A percentile compares a stretch with the other conserved stretches of the same genome.
These are phyloP conservation scores for Eledona agricola DNA, from an alignment of 2,888 invertebrate genomes.

Conservation along the genomic window DNA sequence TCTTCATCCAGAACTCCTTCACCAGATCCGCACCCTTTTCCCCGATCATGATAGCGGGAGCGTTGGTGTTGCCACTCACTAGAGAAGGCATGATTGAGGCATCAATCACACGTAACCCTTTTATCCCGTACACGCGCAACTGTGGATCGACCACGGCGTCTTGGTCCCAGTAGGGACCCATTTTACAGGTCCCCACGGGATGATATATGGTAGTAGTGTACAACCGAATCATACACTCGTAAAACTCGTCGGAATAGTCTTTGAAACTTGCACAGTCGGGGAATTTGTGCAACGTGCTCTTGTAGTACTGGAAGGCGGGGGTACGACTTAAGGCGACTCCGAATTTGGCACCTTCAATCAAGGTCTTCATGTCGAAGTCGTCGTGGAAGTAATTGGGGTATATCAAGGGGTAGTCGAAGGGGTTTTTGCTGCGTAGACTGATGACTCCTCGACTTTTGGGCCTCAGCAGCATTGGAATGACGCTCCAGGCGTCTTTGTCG, in stretches of 20 bases:
- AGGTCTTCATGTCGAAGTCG: conserved; percentile 78
- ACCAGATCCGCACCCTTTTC: conserved; percentile 91
- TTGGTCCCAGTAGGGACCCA: conserved; percentile 88
- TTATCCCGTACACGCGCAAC: conserved; percentile 80
- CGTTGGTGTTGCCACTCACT: conserved; percentile 87
- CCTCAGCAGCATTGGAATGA: conserved; percentile 83
- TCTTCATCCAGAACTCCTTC: conserved; percentile 81
- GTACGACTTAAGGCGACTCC: conserved; percentile 83
- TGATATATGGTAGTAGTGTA: conserved; percentile 88
- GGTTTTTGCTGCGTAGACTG: conserved; percentile 82
- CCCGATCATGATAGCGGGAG: conserved; percentile 88
- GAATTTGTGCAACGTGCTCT: conserved; percentile 77
- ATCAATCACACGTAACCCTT: conserved; percentile 82
- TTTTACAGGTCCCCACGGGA: conserved; percentile 84
- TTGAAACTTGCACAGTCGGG: conserved; percentile 78
- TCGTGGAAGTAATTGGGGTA: conserved; percentile 91
- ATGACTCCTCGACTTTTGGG: conserved; percentile 86
- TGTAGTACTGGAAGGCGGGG: conserved; percentile 76
- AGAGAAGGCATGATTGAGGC: conserved; percentile 88
- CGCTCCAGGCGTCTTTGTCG: conserved; percentile 83
- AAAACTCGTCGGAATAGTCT: conserved; percentile 78
- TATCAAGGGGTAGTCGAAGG: conserved; percentile 88
- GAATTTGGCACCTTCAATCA: conserved; percentile 88
- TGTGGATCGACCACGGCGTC: conserved; percentile 85
- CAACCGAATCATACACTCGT: conserved; percentile 87